Conservation (phyloP, 1,140 invertebrate species). For the Trinorchestia longiramus region DNA sequence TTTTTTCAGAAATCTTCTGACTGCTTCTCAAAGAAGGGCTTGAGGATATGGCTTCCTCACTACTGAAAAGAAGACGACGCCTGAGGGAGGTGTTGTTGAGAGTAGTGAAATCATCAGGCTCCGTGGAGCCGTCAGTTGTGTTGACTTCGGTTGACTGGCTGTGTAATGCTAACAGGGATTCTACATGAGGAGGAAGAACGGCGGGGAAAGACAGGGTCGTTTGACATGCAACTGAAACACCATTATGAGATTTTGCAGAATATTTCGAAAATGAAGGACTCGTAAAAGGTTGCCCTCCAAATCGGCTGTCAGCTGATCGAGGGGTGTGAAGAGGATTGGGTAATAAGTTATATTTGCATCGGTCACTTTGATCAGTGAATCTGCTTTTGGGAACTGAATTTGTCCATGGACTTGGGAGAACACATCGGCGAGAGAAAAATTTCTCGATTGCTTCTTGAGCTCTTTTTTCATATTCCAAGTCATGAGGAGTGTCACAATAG, state of each 20-base stretch:
- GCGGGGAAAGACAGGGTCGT: neutral
- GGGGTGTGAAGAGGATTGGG: constrained; percentile 5
- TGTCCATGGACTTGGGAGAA: constrained; percentile 40
- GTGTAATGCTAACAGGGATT: neutral
- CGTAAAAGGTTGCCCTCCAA: too few relatives aligned
- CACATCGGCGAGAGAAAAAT: constrained; percentile 16
- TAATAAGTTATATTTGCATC: neutral
- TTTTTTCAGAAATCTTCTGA: neutral
- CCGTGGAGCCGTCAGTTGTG: neutral
- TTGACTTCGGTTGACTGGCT: neutral
- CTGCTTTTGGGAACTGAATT: constrained; percentile 6
- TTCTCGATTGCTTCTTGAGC: constrained; percentile 43
- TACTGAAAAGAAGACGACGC: constrained; percentile 37
- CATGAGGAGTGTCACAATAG: neutral
- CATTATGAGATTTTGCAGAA: neutral
- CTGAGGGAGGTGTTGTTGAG: neutral
- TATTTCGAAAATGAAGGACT: neutral
- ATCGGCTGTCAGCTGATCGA: neutral
- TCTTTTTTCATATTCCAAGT: constrained; percentile 34
- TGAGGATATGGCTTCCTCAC: neutral
- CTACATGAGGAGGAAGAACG: neutral
- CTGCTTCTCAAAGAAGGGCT: neutral
- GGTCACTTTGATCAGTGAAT: neutral
- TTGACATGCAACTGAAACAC: neutral
- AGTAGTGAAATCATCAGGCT: neutral